These are phyloP conservation scores for Cryptoblepharus egeriae DNA, from an alignment of 2,797 vertebrate genomes.

Conservation along the genomic window DNA sequence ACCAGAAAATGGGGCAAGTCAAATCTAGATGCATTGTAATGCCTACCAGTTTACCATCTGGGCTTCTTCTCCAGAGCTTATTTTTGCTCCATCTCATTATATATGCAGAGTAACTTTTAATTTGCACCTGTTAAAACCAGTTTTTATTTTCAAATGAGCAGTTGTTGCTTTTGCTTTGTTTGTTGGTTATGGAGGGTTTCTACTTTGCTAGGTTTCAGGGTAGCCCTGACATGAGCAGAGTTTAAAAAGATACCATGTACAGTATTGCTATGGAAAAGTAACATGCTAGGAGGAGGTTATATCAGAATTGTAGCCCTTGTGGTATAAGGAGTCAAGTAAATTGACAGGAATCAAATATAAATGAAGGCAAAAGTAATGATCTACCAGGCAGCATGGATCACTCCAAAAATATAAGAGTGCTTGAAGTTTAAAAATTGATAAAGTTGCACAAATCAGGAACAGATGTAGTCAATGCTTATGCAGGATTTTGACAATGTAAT, in stretches of 20 bases:
- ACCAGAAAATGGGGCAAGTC: not conserved
- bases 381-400: not conserved
- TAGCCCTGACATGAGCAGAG: not conserved
- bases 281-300: too few relatives aligned
- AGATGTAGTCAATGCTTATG: not conserved
- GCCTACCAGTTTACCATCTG: not conserved
- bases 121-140: not conserved
- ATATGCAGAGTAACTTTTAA: not conserved
- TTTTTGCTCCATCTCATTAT: not conserved
- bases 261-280: not conserved
- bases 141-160: too few relatives aligned
- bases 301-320: not conserved
- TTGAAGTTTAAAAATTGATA: not conserved
- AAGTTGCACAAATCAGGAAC: not conserved
- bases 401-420: not conserved
- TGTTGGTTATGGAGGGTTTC: too few relatives aligned
- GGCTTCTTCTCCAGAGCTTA: too few relatives aligned
- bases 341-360: not conserved
- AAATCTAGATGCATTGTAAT: too few relatives aligned
- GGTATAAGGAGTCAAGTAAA: not conserved
- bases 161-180: not conserved
- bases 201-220: not conserved
- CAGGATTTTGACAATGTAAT: not conserved
- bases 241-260: not conserved
- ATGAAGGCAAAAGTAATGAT: not conserved